A percentile compares a stretch with the other conserved stretches of the same genome.
phyloP scores from a whole-genome alignment of 2,888 invertebrate species.

The Sarcophaga carnaria region DNA sequence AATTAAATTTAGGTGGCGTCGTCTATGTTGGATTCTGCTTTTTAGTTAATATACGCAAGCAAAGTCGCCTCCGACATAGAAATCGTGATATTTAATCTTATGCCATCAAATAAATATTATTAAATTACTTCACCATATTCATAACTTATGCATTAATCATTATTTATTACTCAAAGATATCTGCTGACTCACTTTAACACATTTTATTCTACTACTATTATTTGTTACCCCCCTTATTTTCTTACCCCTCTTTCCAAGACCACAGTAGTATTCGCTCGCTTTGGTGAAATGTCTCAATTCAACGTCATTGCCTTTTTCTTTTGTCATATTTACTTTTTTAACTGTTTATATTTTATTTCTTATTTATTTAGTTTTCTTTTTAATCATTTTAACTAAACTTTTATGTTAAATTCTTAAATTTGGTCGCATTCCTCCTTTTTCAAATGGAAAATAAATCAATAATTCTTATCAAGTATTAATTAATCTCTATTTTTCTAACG shows the following conservation, averaged over 20 bases:
- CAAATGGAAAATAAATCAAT: slow-evolving; percentile 25
- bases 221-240: slow-evolving; percentile 51
- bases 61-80: slow-evolving; percentile 30
- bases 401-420: not conserved
- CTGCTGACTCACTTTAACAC: slow-evolving; percentile 65
- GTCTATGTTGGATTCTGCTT: slow-evolving; percentile 52
- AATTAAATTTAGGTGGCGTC: slow-evolving; percentile 54
- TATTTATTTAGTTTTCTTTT: not conserved
- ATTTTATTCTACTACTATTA: slow-evolving; percentile 55
- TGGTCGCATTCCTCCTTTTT: not conserved
- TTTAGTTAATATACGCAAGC: slow-evolving; percentile 67
- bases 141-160: slow-evolving; percentile 35
- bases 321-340: slow-evolving; percentile 32
- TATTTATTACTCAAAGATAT: slow-evolving; percentile 31
- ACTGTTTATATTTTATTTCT: slow-evolving; percentile 27
- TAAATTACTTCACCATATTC: not conserved
- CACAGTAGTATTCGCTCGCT: slow-evolving; percentile 14
- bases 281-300: slow-evolving; percentile 31
- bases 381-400: not conserved
- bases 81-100: not conserved
- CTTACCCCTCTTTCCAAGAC: slow-evolving; percentile 17
- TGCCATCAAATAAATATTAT: no score
- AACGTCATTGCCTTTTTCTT: slow-evolving; percentile 51
- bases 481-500: not conserved
- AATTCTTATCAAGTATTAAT: slow-evolving; percentile 9